Evolutionary conservation across 2,888 invertebrate species (phyloP), one percentile per base, ranked within the genome.

Genomic region (Nyleta sp.): DNA sequence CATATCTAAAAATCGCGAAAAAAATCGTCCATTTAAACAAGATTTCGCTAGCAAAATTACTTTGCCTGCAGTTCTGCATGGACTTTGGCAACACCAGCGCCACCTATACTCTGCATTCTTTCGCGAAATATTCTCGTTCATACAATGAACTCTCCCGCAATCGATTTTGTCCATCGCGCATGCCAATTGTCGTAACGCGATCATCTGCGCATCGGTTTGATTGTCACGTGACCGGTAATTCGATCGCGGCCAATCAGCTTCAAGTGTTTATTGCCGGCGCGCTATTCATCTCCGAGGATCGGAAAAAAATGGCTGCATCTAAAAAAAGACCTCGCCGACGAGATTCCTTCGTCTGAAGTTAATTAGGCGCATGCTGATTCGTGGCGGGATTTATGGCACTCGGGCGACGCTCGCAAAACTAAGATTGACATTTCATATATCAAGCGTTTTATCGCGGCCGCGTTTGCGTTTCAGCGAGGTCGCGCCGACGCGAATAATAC

Each of bases 391-490:
- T 75, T 75, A 68, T 59, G 55, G 62, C 53, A 48, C 17, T 46
- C 17, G 35, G 15, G 73, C 65, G 59, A 67, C 60, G 65, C 44
- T 67, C 57, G 65, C 65, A 59, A 74, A 74, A 67, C 67, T 74
- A 59, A 60, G 77, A 72, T 78, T 78, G 71, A 72, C 71, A 77
- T 62, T 78, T 72, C 72, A 62, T 62, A 62, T 50, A 72, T 78
- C 62, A 72, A 72, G 57, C 31, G 42, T 71, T 77, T 77, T 71
- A 77, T 77, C 71, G 60, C 53, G 35, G 28, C 62, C 46, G 42
- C 50, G 64, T 46, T 28, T 60, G 67, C 65, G 33, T 77, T 78
- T 78, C 44, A 57, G 67, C 67, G 50, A 65, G 59, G 62, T 72
- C 55, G 42, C 67, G 15, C 53, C 60, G 46, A 74, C 46, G 68